Conservation (phyloP, 1,140 invertebrate species). For the Drosophila aff. region DNA sequence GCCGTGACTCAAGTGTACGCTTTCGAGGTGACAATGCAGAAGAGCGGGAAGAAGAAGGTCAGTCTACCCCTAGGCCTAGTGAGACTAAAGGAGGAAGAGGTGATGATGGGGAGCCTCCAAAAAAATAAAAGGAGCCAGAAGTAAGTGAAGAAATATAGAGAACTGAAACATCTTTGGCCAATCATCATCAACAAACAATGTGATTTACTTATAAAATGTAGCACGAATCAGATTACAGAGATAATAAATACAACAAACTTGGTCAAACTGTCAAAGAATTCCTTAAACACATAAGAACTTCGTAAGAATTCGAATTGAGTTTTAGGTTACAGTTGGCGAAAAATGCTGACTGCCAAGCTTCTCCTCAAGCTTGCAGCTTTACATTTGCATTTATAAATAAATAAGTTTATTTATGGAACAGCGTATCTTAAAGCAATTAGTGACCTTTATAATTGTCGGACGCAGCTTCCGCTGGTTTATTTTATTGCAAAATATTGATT, state of each 20-base stretch:
- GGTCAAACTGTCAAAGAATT: background rate
- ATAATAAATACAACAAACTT: background rate
- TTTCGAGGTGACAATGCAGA: background rate
- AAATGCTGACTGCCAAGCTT: background rate
- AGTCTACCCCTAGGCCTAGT: background rate
- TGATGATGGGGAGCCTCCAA: background rate
- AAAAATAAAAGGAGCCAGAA: background rate
- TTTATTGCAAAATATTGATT: background rate
- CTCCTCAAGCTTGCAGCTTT: background rate
- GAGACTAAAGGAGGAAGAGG: too few relatives aligned
- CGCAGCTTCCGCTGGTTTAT: background rate
- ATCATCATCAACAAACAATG: background rate
- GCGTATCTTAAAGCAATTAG: background rate
- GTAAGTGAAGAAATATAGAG: background rate
- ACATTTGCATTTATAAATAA: background rate
- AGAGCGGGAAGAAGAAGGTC: background rate
- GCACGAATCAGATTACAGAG: background rate
- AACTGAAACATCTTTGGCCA: background rate
- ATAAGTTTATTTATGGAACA: background rate
- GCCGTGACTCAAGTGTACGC: conserved; percentile 70
- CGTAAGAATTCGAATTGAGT: background rate
- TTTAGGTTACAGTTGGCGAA: background rate
- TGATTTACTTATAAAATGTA: background rate
- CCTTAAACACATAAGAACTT: background rate
- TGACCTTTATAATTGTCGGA: background rate